A percentile compares a stretch with the other conserved stretches of the same genome.
These are phyloP conservation scores for Caerostris extrusa DNA, from an alignment of 1,140 invertebrate genomes.

Conservation along the genomic window DNA sequence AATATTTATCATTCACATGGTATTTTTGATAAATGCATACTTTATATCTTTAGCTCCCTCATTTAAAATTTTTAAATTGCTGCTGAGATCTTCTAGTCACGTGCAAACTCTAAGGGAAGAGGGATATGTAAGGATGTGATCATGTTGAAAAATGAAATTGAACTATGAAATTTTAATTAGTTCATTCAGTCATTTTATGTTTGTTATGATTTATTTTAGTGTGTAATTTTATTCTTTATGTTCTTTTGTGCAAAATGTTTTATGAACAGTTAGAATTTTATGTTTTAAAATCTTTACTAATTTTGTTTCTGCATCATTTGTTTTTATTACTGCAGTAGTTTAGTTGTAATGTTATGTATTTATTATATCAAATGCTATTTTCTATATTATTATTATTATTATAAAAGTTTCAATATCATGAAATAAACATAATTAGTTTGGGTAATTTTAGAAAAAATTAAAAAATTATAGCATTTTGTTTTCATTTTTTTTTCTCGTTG, in stretches of 20 bases:
- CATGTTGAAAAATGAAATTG: neutral
- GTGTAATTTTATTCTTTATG: neutral
- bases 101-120: neutral
- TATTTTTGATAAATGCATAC: neutral
- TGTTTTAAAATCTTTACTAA: neutral
- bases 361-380: neutral
- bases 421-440: no score
- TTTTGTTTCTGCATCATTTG: neutral
- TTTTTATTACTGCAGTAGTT: neutral
- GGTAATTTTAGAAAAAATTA: no score
- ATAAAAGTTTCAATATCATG: no score
- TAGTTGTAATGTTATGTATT: neutral
- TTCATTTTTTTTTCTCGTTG: no score
- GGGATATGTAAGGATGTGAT: conserved; percentile 1
- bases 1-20: neutral
- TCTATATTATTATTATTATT: neutral
- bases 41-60: neutral
- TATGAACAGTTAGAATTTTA: neutral
- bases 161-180: conserved; percentile 10
- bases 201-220: conserved; percentile 23
- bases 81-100: neutral
- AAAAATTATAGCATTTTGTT: no score
- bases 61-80: neutral
- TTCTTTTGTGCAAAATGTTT: neutral
- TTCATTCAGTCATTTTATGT: conserved; percentile 36